These are phyloP conservation scores for Pitangus sulphuratus DNA, from an alignment of 2,797 vertebrate species.

Conservation along the genomic window DNA sequence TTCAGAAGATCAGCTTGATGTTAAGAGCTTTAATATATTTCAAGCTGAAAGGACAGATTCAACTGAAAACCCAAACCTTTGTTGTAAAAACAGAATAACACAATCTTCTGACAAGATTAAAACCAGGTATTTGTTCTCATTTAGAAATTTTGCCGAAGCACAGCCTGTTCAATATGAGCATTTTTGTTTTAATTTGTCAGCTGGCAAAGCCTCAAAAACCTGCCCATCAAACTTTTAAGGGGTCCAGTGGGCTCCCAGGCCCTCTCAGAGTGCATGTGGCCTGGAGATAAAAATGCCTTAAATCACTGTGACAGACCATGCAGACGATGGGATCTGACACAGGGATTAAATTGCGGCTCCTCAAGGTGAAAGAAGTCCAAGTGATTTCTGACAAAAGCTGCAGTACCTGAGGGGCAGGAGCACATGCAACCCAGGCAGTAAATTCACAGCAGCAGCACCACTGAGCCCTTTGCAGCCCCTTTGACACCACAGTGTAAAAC, in stretches of 20 bases:
- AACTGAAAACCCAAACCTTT: neutral
- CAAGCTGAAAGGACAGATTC: neutral
- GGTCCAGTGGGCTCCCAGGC: neutral
- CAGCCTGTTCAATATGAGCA: neutral
- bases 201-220: neutral
- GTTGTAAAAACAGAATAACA: neutral
- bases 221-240: neutral
- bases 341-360: neutral
- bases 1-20: neutral
- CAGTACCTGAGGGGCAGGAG: neutral
- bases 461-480: neutral
- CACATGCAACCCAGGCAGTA: neutral
- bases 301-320: neutral
- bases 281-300: neutral
- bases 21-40: neutral
- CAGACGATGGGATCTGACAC: neutral
- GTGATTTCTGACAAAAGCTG: neutral
- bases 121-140: neutral
- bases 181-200: neutral
- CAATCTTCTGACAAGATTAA: neutral
- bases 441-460: neutral
- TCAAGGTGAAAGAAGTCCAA: neutral
- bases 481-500: neutral
- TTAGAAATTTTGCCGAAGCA: neutral
- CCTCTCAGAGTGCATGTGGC: neutral